phyloP scores from a whole-genome alignment of 2,888 invertebrate species.

The Eristalis pertinax region DNA sequence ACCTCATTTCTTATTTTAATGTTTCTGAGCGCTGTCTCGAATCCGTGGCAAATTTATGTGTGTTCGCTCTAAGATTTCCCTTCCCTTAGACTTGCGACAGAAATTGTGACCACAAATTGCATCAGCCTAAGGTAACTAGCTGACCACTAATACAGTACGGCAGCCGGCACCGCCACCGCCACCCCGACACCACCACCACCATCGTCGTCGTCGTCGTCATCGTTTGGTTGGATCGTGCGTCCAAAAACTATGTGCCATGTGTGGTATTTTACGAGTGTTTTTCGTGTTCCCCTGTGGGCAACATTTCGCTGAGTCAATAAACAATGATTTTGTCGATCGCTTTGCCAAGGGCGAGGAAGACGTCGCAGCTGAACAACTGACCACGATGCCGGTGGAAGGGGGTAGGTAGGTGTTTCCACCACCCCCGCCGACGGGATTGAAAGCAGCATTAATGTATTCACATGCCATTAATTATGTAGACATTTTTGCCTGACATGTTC shows the following conservation, averaged over 20 bases:
- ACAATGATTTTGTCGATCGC: too few species aligned
- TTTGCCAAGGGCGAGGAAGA: too few species aligned
- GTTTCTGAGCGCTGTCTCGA: neutral
- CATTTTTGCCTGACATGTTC: neutral
- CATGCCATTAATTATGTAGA: neutral
- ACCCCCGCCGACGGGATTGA: too few species aligned
- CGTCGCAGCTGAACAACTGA: too few species aligned
- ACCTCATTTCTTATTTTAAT: conserved; percentile 39
- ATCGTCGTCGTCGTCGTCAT: neutral
- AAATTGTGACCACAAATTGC: conserved; percentile 55
- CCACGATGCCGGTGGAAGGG: too few species aligned
- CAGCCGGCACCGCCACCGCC: too few species aligned
- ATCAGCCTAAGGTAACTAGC: conserved; percentile 43
- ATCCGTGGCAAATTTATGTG: conserved; percentile 22
- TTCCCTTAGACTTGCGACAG: conserved; percentile 34
- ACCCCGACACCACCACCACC: neutral
- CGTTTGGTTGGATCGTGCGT: neutral
- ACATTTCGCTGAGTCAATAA: neutral
- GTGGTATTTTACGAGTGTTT: conserved; percentile 7
- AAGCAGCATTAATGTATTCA: neutral
- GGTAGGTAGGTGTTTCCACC: too few species aligned
- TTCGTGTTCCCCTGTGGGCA: neutral
- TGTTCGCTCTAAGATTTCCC: conserved; percentile 11
- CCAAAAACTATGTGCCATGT: conserved; percentile 13
- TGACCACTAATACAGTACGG: neutral